Percentiles rank a stretch among this genome's conserved stretches.
These are phyloP conservation scores for Eulacestoma nigropectus DNA, from an alignment of 2,113 vertebrate species.

Conservation along the genomic window DNA sequence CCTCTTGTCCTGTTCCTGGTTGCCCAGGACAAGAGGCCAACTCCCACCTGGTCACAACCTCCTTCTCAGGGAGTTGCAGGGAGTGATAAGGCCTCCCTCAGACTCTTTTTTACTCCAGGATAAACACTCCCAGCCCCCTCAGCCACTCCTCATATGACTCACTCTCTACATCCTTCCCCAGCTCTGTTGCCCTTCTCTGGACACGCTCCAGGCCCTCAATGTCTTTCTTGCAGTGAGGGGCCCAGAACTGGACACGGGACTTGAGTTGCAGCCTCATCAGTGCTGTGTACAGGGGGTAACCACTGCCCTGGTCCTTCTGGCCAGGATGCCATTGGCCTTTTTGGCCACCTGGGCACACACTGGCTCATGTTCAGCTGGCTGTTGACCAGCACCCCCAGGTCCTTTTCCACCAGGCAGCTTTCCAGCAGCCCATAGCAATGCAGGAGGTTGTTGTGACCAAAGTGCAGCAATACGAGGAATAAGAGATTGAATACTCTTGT, in stretches of 20 bases:
- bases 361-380: fast-evolving
- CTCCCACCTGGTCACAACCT: not conserved
- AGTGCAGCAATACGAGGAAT: not conserved
- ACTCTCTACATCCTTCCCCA: not conserved
- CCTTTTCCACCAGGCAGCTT: not conserved
- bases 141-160: not conserved
- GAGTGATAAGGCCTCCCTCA: not conserved
- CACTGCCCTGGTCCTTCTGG: not conserved
- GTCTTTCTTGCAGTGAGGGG: not conserved
- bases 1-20: not conserved
- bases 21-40: not conserved
- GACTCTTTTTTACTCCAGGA: not conserved
- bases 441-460: not conserved
- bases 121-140: not conserved
- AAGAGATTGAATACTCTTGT: not conserved
- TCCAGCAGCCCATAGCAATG: not conserved
- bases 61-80: not conserved
- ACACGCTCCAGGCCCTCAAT: not conserved
- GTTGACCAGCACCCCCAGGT: not conserved
- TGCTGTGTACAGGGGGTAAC: not conserved
- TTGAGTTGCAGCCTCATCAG: not conserved
- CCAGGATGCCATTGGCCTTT: not conserved
- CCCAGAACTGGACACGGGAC: not conserved
- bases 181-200: not conserved
- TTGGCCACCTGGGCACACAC: not conserved